Base-by-base conservation (phyloP, 2,113 vertebrate species). In the Nicator chloris region DNA sequence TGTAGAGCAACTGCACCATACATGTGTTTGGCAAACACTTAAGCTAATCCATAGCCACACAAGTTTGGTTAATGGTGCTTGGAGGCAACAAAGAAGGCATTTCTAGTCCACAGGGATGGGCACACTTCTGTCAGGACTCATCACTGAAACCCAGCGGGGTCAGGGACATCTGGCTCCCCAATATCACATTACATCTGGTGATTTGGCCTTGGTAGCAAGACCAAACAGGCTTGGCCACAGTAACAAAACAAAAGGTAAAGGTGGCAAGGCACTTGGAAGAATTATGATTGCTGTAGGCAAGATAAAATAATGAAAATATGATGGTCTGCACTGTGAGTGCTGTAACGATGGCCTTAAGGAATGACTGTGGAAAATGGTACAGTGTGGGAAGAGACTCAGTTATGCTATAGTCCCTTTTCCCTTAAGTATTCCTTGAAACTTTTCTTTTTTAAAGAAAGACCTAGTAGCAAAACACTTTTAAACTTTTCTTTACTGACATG, bases 381-480 rank as follows among this genome's bases (percentile, higher is more conserved):
- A 31, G 22, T 2, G 1, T 42, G 31, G 31, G 79, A 60, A 88
- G 28, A 70, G 13, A 40, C 23, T 37, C 54, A 22, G 11, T 16
- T 27, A 49, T 0, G 0, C 22, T 59, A 5, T 3, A 30, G 16
- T 66, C 26, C 28, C 40, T 40, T 40, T 40, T 13, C 24, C 37
- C 44, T 54, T 75, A 63, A 18, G 14, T 73, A 68, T 37, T 59
- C 51, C 64, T 50, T 61, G 26, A 83, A 82, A 57, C 9, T 11
- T 5, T 23, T 44, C n/a, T 44, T 54, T 42, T 64, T 44, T 31
- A 3, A 16, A 56, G 53, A 71, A 86, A 73, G 42, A 63, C 19
- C 30, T 89, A 71, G 71, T 72, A 90, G 76, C 42, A 77, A 80
- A 90, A 7, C 68, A 78, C 78, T 90, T 89, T 56, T 8, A 39